A percentile compares a stretch with the other conserved stretches of the same genome.
These are phyloP conservation scores for Incurvaria masculella DNA, from an alignment of 2,888 invertebrate species.

Conservation along the genomic window DNA sequence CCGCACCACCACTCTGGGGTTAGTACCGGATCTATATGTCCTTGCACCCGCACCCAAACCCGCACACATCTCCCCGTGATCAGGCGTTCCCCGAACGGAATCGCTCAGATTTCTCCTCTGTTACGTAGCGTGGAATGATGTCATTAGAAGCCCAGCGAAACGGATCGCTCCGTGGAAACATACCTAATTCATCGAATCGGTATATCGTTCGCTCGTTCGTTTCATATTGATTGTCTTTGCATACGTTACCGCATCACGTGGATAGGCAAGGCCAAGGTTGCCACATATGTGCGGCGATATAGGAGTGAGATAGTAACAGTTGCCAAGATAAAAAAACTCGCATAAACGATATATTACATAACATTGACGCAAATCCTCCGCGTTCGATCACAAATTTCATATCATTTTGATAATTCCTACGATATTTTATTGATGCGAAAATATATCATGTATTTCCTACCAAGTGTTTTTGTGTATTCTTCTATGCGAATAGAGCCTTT, in stretches of 20 bases:
- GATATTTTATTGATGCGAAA: too few relatives aligned
- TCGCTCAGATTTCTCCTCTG: too few relatives aligned
- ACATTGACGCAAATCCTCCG: neutral
- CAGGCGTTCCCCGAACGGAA: too few relatives aligned
- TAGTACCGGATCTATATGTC: neutral
- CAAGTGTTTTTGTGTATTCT: too few relatives aligned
- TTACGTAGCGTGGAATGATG: too few relatives aligned
- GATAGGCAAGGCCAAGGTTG: neutral
- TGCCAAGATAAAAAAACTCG: neutral
- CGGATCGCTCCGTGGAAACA: too few relatives aligned
- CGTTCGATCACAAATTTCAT: neutral
- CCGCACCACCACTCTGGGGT: neutral
- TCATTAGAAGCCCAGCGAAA: too few relatives aligned
- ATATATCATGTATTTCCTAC: too few relatives aligned
- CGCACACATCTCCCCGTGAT: too few relatives aligned
- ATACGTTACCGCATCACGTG: neutral
- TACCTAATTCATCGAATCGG: too few relatives aligned
- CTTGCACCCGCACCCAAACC: neutral
- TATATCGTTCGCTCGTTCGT: neutral
- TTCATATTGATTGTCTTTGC: neutral
- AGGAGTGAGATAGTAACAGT: neutral
- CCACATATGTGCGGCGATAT: neutral
- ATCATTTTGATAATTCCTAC: too few relatives aligned
- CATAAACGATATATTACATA: neutral
- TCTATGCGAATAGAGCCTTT: too few relatives aligned